Conservation (phyloP, 2,113 vertebrate species). For the Cinclus mexicanus region DNA sequence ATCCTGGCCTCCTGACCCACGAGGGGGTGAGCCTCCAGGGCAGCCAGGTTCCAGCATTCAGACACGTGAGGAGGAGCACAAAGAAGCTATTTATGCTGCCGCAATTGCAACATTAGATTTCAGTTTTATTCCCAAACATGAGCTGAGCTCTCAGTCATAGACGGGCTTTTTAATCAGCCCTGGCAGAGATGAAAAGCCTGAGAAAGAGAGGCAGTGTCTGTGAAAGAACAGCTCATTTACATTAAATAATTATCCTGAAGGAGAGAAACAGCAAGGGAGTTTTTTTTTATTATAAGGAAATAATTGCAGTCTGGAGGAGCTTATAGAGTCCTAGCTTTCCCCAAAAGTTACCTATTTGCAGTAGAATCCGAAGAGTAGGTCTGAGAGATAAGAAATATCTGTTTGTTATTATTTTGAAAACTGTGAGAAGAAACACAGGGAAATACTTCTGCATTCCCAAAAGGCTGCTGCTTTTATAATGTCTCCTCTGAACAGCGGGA, state of each 20-base stretch:
- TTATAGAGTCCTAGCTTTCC: conserved; percentile 14
- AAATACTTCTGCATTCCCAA: neutral
- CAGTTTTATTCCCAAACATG: conserved; percentile 67
- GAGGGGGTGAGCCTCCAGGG: conserved; percentile 28
- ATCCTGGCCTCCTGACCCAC: conserved; percentile 46
- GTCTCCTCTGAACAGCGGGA: neutral
- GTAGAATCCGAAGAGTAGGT: neutral
- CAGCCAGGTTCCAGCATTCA: conserved; percentile 46
- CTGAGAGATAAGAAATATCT: neutral
- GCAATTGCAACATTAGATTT: conserved; percentile 67
- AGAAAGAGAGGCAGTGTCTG: conserved; percentile 68
- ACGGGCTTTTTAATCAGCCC: conserved; percentile 63
- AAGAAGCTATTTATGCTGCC: conserved; percentile 64
- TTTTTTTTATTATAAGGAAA: conserved; percentile 72
- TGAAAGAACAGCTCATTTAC: conserved; percentile 66
- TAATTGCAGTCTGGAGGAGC: conserved; percentile 28
- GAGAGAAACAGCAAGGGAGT: conserved; percentile 33
- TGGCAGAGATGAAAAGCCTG: conserved; percentile 68
- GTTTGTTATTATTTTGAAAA: neutral
- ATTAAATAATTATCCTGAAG: conserved; percentile 67
- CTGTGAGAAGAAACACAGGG: neutral
- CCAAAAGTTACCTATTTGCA: conserved; percentile 20
- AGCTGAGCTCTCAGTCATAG: conserved; percentile 57
- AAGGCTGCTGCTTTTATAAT: neutral
- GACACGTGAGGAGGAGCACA: conserved; percentile 59